Conservation (phyloP, 2,888 invertebrate species). For the Ethmia dodecea region DNA sequence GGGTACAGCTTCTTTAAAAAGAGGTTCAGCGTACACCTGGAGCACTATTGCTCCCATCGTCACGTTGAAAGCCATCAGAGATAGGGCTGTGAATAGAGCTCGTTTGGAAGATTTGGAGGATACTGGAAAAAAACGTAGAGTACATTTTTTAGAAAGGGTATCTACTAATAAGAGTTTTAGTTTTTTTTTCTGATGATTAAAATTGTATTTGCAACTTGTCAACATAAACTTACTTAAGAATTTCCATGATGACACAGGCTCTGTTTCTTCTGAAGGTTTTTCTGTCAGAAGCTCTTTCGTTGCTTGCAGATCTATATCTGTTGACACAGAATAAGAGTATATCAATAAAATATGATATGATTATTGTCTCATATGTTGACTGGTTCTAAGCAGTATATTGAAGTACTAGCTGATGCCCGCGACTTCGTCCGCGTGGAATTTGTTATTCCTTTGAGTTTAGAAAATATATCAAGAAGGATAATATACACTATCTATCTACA, state of each 20-base stretch:
- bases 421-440: background rate
- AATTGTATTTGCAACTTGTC: background rate
- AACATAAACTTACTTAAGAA: conserved; percentile 31
- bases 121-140: conserved; percentile 27
- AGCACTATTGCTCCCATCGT: conserved; percentile 59
- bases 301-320: conserved; percentile 1
- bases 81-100: conserved; percentile 37
- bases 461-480: background rate
- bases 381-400: background rate
- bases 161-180: background rate
- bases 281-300: conserved; percentile 1
- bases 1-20: conserved; percentile 58
- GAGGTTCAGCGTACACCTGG: conserved; percentile 59
- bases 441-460: background rate
- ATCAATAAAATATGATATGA: background rate
- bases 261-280: conserved; percentile 10
- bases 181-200: background rate
- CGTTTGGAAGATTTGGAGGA: conserved; percentile 49
- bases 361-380: background rate
- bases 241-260: conserved; percentile 38
- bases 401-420: background rate
- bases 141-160: background rate
- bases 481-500: background rate
- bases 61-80: conserved; percentile 43
- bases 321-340: background rate